Base-by-base conservation (phyloP, 2,113 vertebrate species). In the Megaptera novaeangliae region DNA sequence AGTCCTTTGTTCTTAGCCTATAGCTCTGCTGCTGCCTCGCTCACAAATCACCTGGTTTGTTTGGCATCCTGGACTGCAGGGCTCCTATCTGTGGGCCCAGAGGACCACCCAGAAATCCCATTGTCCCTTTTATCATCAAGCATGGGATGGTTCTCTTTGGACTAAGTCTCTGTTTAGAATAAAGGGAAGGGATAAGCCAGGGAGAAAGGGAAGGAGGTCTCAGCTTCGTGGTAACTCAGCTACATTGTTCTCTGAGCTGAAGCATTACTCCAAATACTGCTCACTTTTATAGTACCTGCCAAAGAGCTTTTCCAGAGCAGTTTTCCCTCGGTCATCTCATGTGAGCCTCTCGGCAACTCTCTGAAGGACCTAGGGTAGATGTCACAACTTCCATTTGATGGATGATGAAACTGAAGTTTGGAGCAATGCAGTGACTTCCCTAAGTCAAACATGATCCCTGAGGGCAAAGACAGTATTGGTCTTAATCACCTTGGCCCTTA, bases 91-190 rank as follows among this genome's bases (percentile, higher is more conserved):
- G 57, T 29, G 52, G 41, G 29, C 77, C 86, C 89, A 90, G 83
- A 94, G 83, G 78, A 92, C 41, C 72, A 55, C 52, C 74, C 69
- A 55, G 68, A 92, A 94, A 78, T 89, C 46, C 63, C 72, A 83
- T 44, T 84, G 72, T 93, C 57, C 66, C 36, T 91, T 93, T 66
- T 93, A 72, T 96, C 92, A 93, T 78, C 71, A 71, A 71, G 77
- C 20, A 36, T 34, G 31, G 44, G 25, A n/a, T 63, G 66, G 20
- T 66, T 93, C 94, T 88, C 52, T 96, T 88, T 96, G 82, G 77
- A 82, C 11, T 25, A 88, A 66, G 31, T 87, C 36, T 92, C 55
- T 94, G 77, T 88, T 84, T 88, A 69, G 88, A 77, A 52, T 27
- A 15, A 71, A 14, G n/a, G 15, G 18, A 57, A 20, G 15, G n/a